Evolutionary conservation across 1,140 invertebrate genomes (phyloP).

Genomic region (Drosophila virilis): DNA sequence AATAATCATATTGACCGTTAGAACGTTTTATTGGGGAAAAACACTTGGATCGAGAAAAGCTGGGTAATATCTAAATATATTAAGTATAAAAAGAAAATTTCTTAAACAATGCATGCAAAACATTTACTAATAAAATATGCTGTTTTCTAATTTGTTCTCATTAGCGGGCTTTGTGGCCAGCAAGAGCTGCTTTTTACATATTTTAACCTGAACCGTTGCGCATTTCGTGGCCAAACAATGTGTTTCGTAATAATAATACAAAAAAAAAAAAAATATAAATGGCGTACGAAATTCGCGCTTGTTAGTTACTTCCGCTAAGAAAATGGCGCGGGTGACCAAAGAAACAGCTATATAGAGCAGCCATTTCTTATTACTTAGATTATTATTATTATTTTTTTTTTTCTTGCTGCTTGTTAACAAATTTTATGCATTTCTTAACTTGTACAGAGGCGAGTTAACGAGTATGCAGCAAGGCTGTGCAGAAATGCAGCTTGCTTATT

Average conservation of each 20-base stretch:
- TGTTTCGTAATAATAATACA: constrained; percentile 4
- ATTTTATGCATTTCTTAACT: constrained; percentile 82
- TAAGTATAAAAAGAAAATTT: not conserved
- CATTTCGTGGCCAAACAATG: constrained; percentile 24
- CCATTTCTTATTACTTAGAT: constrained; percentile 43
- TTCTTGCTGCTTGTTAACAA: constrained; percentile 70
- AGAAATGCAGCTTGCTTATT: constrained; percentile 74
- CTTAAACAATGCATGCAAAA: not conserved
- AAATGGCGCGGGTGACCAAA: constrained; percentile 54
- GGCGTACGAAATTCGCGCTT: constrained; percentile 56
- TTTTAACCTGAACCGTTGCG: not conserved
- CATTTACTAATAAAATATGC: not conserved
- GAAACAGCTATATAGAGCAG: constrained; percentile 19
- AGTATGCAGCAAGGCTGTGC: constrained; percentile 16
- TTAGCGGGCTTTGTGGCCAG: constrained; percentile 21
- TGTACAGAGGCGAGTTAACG: constrained; percentile 71
- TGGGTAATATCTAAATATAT: no score
- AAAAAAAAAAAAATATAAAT: constrained; percentile 10
- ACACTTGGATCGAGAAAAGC: no score
- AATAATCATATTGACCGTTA: no score
- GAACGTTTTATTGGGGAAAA: no score
- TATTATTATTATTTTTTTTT: constrained; percentile 15
- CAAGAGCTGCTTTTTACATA: not conserved
- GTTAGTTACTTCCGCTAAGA: constrained; percentile 76
- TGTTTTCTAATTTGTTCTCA: constrained; percentile 20